These are phyloP conservation scores for Drosophila cracens DNA, from an alignment of 2,888 invertebrate species.

Conservation along the genomic window DNA sequence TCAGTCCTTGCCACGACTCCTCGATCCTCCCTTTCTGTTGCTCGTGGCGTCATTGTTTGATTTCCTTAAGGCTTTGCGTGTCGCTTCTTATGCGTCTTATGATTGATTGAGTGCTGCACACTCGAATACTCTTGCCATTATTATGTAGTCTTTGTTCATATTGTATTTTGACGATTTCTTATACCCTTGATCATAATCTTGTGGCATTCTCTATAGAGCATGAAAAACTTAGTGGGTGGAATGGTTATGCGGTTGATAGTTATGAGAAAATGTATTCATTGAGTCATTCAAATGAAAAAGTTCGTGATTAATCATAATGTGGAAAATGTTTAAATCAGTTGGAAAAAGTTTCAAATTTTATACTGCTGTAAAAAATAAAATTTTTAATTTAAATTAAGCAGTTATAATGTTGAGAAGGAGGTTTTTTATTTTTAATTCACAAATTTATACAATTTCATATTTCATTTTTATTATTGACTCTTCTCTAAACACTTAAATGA, in stretches of 20 bases:
- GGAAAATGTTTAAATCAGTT: background rate
- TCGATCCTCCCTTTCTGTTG: constrained; percentile 30
- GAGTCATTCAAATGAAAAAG: background rate
- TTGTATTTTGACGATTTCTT: constrained; percentile 59
- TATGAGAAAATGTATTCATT: background rate
- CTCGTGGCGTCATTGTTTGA: constrained; percentile 60
- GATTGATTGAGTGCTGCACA: constrained; percentile 67
- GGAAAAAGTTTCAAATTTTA: background rate
- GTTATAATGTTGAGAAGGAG: background rate
- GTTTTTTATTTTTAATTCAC: background rate
- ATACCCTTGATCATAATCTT: constrained; percentile 69
- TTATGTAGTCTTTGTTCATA: constrained; percentile 29
- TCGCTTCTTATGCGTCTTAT: constrained; percentile 51
- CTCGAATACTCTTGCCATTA: constrained; percentile 1
- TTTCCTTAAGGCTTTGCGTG: constrained; percentile 70
- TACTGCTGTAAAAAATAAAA: background rate
- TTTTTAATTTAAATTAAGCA: background rate
- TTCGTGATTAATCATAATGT: constrained; percentile 48
- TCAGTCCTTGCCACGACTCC: constrained; percentile 20
- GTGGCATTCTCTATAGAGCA: constrained; percentile 61
- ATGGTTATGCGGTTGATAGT: constrained; percentile 29
- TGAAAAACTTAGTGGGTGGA: constrained; percentile 48
- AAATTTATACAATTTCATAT: background rate
- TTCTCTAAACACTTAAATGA: background rate
- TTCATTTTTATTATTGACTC: too few relatives aligned